Conservation (phyloP, 2,113 vertebrate species). For the Entosphenus tridentatus region DNA sequence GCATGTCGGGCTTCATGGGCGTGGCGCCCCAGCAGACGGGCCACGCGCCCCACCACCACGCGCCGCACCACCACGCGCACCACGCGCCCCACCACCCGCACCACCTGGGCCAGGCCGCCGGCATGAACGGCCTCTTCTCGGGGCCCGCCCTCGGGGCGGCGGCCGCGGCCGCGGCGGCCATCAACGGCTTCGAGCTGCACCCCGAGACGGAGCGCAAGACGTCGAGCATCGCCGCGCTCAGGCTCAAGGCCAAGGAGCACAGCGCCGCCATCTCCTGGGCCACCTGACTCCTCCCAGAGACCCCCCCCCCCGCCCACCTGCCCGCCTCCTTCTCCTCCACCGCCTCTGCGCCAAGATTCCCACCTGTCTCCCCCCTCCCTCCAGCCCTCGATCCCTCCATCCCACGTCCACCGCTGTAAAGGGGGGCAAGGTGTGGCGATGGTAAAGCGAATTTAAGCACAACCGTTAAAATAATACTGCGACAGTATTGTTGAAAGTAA, state of each 20-base stretch:
- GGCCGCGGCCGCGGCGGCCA: conserved; percentile 32
- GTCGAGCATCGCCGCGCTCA: conserved; percentile 78
- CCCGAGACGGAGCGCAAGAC: conserved; percentile 92
- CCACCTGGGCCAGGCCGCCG: not conserved
- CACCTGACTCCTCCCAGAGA: conserved; percentile 24
- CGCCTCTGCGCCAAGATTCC: not conserved
- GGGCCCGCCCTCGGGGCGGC: not conserved
- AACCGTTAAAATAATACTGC: too few relatives aligned
- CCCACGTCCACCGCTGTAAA: not conserved
- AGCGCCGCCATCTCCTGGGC: conserved; percentile 97
- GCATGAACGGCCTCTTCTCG: conserved; percentile 5
- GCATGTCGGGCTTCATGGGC: conserved; percentile 66
- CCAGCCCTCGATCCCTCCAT: not conserved
- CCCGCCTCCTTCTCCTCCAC: not conserved
- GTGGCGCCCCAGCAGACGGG: conserved; percentile 33
- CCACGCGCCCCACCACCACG: conserved; percentile 70
- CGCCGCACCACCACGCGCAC: not conserved
- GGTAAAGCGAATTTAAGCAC: too few relatives aligned
- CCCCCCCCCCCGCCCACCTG: not conserved
- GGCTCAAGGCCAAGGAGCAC: conserved; percentile 99
- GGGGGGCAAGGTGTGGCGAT: too few relatives aligned
- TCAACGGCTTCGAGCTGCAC: conserved; percentile 78
- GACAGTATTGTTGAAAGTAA: too few relatives aligned
- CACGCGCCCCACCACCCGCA: not conserved
- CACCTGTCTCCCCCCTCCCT: not conserved